Percentiles rank a stretch among this genome's conserved stretches.
phyloP scores from a whole-genome alignment of 2,113 vertebrate species.

The Calidris pygmaea region DNA sequence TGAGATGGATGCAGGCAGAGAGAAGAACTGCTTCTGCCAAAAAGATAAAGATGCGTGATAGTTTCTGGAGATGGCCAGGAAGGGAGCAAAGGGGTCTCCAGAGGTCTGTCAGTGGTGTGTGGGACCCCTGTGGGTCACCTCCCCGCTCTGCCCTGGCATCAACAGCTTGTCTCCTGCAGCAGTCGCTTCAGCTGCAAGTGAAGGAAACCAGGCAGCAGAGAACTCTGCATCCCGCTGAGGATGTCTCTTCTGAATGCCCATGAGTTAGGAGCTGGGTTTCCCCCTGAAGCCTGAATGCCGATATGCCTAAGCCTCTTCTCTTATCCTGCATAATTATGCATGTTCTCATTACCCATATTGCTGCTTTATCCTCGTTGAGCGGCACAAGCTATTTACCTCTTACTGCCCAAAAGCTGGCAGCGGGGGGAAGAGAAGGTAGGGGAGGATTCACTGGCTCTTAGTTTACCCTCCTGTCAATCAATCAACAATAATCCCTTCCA shows the following conservation, averaged over 20 bases:
- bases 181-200: neutral
- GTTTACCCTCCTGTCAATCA: conserved; percentile 50
- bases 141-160: fast-evolving
- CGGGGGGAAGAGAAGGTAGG: neutral
- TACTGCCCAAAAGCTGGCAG: neutral
- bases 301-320: neutral
- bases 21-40: neutral
- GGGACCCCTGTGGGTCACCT: fast-evolving
- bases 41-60: neutral
- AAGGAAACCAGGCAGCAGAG: neutral
- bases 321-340: neutral
- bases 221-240: fast-evolving
- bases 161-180: neutral
- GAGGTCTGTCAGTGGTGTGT: fast-evolving
- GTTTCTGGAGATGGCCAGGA: neutral
- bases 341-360: neutral
- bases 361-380: neutral
- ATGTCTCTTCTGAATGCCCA: neutral
- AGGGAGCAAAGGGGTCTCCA: neutral
- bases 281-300: neutral
- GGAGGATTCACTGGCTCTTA: neutral
- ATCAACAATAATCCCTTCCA: neutral
- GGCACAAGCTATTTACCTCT: neutral
- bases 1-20: neutral
- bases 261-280: neutral